Percentiles rank a stretch among this genome's conserved stretches.
phyloP scores from a whole-genome alignment of 1,140 invertebrate genomes.

The Lanistes nyassanus region DNA sequence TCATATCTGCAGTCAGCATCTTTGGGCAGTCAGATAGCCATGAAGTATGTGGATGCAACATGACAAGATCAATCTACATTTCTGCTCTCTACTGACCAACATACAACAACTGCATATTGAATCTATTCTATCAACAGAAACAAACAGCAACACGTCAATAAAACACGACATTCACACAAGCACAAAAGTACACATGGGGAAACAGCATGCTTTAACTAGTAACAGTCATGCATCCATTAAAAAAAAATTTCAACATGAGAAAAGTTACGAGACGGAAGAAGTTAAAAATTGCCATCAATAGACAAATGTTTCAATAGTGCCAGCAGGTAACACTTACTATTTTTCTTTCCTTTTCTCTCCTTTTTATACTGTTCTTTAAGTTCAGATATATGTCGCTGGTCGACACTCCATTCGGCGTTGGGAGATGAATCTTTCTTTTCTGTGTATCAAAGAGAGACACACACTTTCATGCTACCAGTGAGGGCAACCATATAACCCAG shows the following conservation, averaged over 20 bases:
- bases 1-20: too few relatives aligned
- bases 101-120: too few relatives aligned
- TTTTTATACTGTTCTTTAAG: constrained; percentile 70
- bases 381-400: constrained; percentile 67
- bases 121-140: too few relatives aligned
- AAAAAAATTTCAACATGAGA: not conserved
- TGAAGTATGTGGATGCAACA: too few relatives aligned
- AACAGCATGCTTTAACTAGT: not conserved
- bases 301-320: constrained; percentile 9
- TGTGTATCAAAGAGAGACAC: constrained; percentile 47
- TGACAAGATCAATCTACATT: too few relatives aligned
- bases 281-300: not conserved
- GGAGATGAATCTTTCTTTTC: constrained; percentile 63
- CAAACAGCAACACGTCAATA: too few relatives aligned
- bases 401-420: constrained; percentile 66
- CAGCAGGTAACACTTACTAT: constrained; percentile 50
- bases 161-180: too few relatives aligned
- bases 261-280: constrained; percentile 1
- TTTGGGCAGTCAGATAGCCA: too few relatives aligned
- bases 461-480: not conserved
- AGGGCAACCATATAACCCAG: too few relatives aligned
- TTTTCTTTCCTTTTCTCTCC: constrained; percentile 68
- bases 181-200: too few relatives aligned
- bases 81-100: too few relatives aligned
- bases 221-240: constrained; percentile 1